phyloP scores from a whole-genome alignment of 2,888 invertebrate species.

The Artemia sp. region DNA sequence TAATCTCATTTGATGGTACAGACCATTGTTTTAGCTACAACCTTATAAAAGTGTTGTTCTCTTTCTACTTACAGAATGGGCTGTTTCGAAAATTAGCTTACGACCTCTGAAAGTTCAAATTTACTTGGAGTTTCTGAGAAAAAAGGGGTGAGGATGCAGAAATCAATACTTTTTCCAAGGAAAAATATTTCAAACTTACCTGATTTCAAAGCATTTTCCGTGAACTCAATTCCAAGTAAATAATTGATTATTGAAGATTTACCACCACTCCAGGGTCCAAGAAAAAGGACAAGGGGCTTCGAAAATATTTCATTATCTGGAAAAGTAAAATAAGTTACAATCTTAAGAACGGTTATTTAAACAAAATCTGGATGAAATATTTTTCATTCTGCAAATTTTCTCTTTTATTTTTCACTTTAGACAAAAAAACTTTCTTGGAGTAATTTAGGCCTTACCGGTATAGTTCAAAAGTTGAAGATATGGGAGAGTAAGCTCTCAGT shows the following conservation, averaged over 20 bases:
- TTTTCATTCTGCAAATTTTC: neutral
- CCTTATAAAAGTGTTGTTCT: too few relatives aligned
- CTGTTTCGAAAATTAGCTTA: too few relatives aligned
- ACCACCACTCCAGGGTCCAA: slow-evolving; percentile 93
- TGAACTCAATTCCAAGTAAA: slow-evolving; percentile 67
- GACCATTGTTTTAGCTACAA: too few relatives aligned
- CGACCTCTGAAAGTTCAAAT: too few relatives aligned
- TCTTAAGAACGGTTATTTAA: neutral
- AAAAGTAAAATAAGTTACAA: slow-evolving; percentile 24
- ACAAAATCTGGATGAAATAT: neutral
- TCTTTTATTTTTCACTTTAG: neutral
- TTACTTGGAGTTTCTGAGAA: too few relatives aligned
- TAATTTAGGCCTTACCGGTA: neutral
- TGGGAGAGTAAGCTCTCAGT: too few relatives aligned
- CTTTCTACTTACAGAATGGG: too few relatives aligned
- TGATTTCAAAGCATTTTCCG: slow-evolving; percentile 61
- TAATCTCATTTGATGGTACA: too few relatives aligned
- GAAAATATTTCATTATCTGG: slow-evolving; percentile 81
- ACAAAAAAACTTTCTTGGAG: neutral
- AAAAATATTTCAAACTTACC: slow-evolving; percentile 40
- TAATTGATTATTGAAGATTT: slow-evolving; percentile 89
- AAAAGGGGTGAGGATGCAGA: too few relatives aligned
- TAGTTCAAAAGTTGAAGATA: too few relatives aligned
- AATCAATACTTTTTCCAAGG: neutral
- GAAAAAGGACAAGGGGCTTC: slow-evolving; percentile 74